Percentiles rank a stretch among this genome's conserved stretches.
Conservation (phyloP, 2,797 vertebrate species). For the Neomorphus geoffroyi region DNA sequence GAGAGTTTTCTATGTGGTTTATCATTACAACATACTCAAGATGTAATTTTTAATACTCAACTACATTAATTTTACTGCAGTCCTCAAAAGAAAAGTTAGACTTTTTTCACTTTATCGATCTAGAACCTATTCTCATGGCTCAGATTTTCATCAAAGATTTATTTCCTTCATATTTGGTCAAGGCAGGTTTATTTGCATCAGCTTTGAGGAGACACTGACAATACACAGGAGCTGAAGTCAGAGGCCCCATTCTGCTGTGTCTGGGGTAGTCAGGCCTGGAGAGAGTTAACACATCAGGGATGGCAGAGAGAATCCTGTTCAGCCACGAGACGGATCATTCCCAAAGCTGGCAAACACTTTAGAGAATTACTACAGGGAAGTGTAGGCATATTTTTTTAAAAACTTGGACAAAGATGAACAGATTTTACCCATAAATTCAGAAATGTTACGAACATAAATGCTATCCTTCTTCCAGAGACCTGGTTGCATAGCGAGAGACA, state of each 20-base stretch:
- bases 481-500: background rate
- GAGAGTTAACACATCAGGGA: background rate
- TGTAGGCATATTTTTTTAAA: background rate
- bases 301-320: background rate
- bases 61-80: constrained; percentile 3
- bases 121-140: background rate
- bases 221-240: background rate
- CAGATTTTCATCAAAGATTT: background rate
- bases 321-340: background rate
- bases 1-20: background rate
- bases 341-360: background rate
- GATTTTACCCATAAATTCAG: background rate
- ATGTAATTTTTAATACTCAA: no score
- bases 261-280: background rate
- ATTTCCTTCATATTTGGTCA: background rate
- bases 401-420: background rate
- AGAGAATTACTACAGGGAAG: background rate
- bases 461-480: background rate
- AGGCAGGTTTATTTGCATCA: background rate
- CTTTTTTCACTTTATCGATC: background rate
- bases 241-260: background rate
- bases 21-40: background rate
- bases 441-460: background rate
- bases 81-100: background rate
- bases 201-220: background rate